These are phyloP conservation scores for Labeo rohita DNA, from an alignment of 2,113 vertebrate genomes.

Conservation along the genomic window DNA sequence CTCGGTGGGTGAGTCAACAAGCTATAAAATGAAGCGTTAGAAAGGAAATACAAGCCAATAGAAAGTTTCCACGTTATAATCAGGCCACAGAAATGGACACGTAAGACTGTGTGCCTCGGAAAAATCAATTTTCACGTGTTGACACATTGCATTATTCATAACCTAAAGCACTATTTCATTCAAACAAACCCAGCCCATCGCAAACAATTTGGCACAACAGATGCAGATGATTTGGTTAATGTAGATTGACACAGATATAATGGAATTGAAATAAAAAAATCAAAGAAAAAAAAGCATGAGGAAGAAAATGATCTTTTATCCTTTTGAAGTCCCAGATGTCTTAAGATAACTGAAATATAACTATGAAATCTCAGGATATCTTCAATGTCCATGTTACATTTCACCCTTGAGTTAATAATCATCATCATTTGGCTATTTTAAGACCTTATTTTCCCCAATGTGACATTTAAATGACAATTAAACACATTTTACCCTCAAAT, in stretches of 20 bases:
- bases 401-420: not conserved
- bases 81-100: not conserved
- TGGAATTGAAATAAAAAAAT: not conserved
- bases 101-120: not conserved
- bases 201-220: not conserved
- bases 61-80: conserved; percentile 13
- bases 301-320: not conserved
- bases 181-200: conserved; percentile 51
- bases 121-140: conserved; percentile 37
- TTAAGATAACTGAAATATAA: not conserved
- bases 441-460: not conserved
- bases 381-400: not conserved
- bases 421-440: not conserved
- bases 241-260: conserved; percentile 9
- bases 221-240: not conserved
- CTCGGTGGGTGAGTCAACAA: not conserved
- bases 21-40: not conserved
- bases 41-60: not conserved
- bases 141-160: conserved; percentile 32
- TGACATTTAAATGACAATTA: not conserved
- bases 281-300: not conserved
- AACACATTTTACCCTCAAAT: too few species aligned
- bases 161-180: conserved; percentile 19
- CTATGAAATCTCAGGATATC: not conserved
- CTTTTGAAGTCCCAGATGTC: not conserved